Base-by-base conservation (phyloP, 2,797 vertebrate species). In the Florisuga fusca region DNA sequence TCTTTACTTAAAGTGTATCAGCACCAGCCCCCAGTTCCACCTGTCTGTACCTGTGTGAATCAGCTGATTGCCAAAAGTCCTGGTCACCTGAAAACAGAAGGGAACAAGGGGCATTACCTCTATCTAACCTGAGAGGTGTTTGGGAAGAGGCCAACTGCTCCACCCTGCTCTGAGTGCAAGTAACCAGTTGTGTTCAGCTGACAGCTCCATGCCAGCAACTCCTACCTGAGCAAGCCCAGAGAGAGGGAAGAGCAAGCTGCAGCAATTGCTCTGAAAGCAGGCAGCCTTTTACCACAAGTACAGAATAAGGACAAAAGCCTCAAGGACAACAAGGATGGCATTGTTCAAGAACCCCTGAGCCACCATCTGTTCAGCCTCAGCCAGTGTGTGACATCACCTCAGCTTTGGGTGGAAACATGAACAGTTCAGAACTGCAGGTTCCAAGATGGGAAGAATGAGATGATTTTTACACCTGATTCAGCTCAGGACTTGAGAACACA, bases 281-380 rank as follows among this genome's bases (percentile, higher is more conserved):
- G 77, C 67, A 76, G 77, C 27, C n/a, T 87, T 84, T 7, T 69
- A 73, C 59, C 80, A n/a, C 55, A 76, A 82, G 71, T 6, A 20
- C 34, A 92, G 45, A 55, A 9, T 6, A 77, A 78, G 68, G 93
- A 92, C 45, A 93, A 57, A 95, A 84, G 67, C 71, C 71, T 84
- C 74, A 85, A 87, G 81, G 84, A 82, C 87, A 87, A 10, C 13
- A 4, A 77, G 81, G 75, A 21, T 67, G 68, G 61, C 63, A 36
- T 2, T 48, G 75, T 1, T 87, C 64, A 91, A 31, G 36, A 91
- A 83, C 55, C 9, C 82, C 77, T 8, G 78, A 90, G 67, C 80
- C 89, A 87, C 78, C 89, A 89, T 74, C 90, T 91, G 79, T 3
- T 83, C 19, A 0, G 34, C 6, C 87, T 62, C 57, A 4, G 74